phyloP scores from a whole-genome alignment of 2,888 invertebrate genomes.

The Eutolmus rufibarbis region DNA sequence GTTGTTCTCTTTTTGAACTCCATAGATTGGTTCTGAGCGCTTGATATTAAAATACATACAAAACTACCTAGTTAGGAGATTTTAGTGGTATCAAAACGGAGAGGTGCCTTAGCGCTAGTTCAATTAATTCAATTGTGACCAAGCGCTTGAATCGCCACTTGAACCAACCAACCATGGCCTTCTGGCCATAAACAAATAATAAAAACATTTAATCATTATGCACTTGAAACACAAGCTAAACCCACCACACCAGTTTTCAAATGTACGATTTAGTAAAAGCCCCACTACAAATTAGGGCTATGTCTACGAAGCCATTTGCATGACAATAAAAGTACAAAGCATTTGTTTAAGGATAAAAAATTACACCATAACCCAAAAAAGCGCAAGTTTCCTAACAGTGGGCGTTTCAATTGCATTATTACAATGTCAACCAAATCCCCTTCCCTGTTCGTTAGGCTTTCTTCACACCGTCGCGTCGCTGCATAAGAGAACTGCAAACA shows the following conservation, averaged over 20 bases:
- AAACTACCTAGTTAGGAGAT: no score
- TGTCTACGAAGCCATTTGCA: not conserved
- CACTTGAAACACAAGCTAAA: not conserved
- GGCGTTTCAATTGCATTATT: not conserved
- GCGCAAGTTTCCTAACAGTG: not conserved
- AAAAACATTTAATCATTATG: no score
- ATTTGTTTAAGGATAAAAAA: not conserved
- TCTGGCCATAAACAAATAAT: no score
- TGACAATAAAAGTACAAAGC: not conserved
- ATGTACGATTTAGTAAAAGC: not conserved
- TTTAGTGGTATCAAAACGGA: no score
- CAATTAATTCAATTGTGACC: no score
- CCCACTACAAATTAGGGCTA: not conserved
- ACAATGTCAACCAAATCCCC: not conserved
- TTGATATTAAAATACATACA: no score
- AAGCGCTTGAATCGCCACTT: no score
- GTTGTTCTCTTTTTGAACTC: no score
- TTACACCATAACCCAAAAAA: not conserved
- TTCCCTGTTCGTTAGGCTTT: constrained; percentile 2
- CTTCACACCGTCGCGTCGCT: not conserved
- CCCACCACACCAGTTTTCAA: not conserved
- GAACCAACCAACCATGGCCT: no score
- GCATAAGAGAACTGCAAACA: not conserved
- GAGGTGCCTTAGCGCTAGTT: no score
- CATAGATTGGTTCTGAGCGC: no score